Evolutionary conservation across 1,140 invertebrate species (phyloP).

Genomic region (Drosophila mayri): DNA sequence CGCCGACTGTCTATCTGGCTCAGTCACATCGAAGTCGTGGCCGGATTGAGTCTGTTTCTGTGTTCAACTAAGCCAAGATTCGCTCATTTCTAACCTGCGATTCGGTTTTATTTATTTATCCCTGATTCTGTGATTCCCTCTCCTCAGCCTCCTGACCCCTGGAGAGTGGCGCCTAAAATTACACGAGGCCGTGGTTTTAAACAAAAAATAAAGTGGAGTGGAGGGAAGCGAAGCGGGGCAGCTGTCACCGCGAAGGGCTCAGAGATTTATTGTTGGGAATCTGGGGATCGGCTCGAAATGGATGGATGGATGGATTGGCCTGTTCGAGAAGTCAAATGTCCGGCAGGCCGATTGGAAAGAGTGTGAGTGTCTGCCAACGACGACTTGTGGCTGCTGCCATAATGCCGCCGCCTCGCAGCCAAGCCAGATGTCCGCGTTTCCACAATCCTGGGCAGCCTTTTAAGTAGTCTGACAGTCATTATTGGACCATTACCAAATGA

Average conservation of each 20-base stretch:
- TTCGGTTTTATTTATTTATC: constrained; percentile 49
- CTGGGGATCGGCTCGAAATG: constrained; percentile 12
- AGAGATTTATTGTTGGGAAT: constrained; percentile 55
- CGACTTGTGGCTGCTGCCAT: constrained; percentile 28
- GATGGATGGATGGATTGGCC: constrained; percentile 16
- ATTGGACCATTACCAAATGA: constrained; percentile 81
- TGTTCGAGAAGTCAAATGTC: constrained; percentile 37
- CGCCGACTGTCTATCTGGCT: constrained; percentile 66
- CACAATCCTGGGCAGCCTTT: constrained; percentile 59
- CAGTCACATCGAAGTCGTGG: constrained; percentile 80
- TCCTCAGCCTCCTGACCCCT: constrained; percentile 52
- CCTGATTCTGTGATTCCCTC: constrained; percentile 4
- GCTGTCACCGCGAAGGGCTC: constrained; percentile 46
- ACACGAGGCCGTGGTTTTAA: constrained; percentile 46
- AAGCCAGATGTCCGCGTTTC: constrained; percentile 64
- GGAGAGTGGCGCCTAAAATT: constrained; percentile 73
- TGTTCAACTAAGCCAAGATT: constrained; percentile 53
- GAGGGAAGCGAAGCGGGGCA: constrained; percentile 1
- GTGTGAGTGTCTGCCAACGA: constrained; percentile 14
- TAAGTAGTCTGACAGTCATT: constrained; percentile 70
- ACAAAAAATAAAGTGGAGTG: background rate
- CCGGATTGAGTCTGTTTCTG: constrained; percentile 57
- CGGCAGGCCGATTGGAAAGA: constrained; percentile 1
- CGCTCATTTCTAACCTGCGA: constrained; percentile 54
- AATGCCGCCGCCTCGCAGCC: constrained; percentile 20